Percentiles rank a stretch among this genome's conserved stretches.
Evolutionary conservation across 2,113 vertebrate species (phyloP).

Genomic region (Rhabdomys dilectus): DNA sequence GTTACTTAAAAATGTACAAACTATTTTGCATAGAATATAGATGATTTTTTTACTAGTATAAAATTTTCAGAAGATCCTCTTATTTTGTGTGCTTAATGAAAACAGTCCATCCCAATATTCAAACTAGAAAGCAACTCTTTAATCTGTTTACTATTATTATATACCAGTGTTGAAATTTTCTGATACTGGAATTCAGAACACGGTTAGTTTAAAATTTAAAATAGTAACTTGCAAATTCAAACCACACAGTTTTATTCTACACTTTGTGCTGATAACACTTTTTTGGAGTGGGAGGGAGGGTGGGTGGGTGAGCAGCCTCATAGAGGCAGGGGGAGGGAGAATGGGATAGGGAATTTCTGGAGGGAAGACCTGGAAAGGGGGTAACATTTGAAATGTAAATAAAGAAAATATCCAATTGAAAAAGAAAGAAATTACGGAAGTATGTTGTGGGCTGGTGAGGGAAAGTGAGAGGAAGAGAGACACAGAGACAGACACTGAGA

Average conservation of each 20-base stretch:
- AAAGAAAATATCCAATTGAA: too few species aligned
- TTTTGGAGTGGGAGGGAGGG: background rate
- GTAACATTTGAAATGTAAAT: too few species aligned
- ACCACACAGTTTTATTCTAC: background rate
- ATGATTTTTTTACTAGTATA: background rate
- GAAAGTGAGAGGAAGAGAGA: background rate
- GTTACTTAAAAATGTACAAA: background rate
- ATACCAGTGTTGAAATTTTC: background rate
- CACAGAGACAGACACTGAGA: background rate
- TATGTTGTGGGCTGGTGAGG: accelerated
- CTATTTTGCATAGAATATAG: background rate
- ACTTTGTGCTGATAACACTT: background rate
- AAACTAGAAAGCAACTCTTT: conserved; percentile 16
- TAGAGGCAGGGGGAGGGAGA: too few species aligned
- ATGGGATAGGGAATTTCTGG: too few species aligned
- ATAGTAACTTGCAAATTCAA: background rate
- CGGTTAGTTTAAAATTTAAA: background rate
- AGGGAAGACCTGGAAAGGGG: too few species aligned
- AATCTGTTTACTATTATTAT: background rate
- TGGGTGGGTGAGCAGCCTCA: too few species aligned
- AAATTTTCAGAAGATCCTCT: background rate
- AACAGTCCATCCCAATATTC: background rate
- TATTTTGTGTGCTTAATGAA: background rate
- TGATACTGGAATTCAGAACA: background rate
- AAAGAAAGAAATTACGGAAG: background rate